Base-by-base conservation (phyloP, 92 coral and sea anemone species). In the Palythoa grandis region DNA sequence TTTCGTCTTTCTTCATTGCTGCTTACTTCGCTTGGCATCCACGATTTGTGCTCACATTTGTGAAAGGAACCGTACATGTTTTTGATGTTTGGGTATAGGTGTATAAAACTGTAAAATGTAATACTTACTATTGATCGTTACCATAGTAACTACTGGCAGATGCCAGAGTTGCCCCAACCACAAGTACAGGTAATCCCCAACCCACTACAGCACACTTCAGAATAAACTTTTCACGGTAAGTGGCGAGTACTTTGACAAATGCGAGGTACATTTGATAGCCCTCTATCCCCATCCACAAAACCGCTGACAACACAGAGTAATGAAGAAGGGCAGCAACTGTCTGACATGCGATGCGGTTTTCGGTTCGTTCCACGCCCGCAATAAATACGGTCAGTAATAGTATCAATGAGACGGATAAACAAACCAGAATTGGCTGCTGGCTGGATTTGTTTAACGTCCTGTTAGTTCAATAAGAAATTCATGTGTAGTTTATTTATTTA, bases 221-320 rank as follows among this genome's bases (percentile, higher is more conserved):
- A 90, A 96, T 86, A 82, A 96, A 96, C 65, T 86, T 94, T 20
- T 92, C 87, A 47, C 92, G 94, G 90, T 94, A 93, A 11, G 93
- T 92, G n/a, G 92, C 92, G 91, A 96, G 93, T 40, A 96, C 98
- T 85, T 96, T 87, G 38, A 96, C 92, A 57, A 96, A 91, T 11
- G 93, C 95, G 50, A 94, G 92, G 76, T 96, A 96, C 92, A 96
- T 91, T 78, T 96, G 95, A 67, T 94, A 91, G 17, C 95, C 98
- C 85, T 96, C 98, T 47, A 96, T 92, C 8, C 95, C 98, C 98
- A 96, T 96, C 98, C 98, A 96, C 86, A 88, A 72, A 56, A 94
- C 88, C n/a, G 93, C 84, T 22, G 96, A 89, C 63, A 96, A 90
- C 74, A 93, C 86, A 24, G 92, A 86, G 84, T 92, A 96, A 82